Conservation (phyloP, 1,140 invertebrate genomes). For the Agrilus planipennis region DNA sequence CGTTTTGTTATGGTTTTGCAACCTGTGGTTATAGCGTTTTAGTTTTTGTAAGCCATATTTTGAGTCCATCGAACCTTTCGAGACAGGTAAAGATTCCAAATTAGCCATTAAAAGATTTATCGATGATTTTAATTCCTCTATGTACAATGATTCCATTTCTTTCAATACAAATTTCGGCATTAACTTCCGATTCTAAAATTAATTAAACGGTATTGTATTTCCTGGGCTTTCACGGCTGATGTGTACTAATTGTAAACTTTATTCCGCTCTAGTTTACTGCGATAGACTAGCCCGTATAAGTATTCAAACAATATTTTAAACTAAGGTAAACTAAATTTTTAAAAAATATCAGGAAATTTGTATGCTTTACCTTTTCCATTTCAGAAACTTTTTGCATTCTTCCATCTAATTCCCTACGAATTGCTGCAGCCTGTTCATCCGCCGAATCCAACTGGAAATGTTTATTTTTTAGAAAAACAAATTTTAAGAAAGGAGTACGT, state of each 20-base stretch:
- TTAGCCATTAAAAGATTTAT: conserved; percentile 98
- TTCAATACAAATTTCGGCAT: conserved; percentile 99
- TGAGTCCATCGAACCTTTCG: conserved; percentile 92
- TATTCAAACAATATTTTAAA: too few relatives aligned
- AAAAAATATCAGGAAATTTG: background rate
- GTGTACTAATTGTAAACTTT: too few relatives aligned
- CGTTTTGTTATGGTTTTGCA: conserved; percentile 36
- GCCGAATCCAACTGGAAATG: conserved; percentile 82
- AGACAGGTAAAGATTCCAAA: conserved; percentile 95
- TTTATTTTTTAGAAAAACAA: background rate
- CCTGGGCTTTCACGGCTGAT: too few relatives aligned
- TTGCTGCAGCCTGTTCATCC: conserved; percentile 98
- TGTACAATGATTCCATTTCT: conserved; percentile 99
- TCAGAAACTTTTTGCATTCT: conserved; percentile 91
- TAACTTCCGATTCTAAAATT: conserved; percentile 82
- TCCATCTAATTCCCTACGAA: conserved; percentile 94
- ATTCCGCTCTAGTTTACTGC: too few relatives aligned
- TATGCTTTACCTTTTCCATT: conserved; percentile 77
- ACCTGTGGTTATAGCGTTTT: conserved; percentile 94
- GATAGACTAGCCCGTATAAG: too few relatives aligned
- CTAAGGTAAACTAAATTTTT: too few relatives aligned
- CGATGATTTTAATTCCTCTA: conserved; percentile 94
- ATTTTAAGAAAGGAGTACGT: background rate
- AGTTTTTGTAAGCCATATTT: conserved; percentile 91
- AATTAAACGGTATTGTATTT: too few relatives aligned